Evolutionary conservation across 2,113 vertebrate species (phyloP), one percentile per base, ranked within the genome.

Genomic region (Pavo muticus): DNA sequence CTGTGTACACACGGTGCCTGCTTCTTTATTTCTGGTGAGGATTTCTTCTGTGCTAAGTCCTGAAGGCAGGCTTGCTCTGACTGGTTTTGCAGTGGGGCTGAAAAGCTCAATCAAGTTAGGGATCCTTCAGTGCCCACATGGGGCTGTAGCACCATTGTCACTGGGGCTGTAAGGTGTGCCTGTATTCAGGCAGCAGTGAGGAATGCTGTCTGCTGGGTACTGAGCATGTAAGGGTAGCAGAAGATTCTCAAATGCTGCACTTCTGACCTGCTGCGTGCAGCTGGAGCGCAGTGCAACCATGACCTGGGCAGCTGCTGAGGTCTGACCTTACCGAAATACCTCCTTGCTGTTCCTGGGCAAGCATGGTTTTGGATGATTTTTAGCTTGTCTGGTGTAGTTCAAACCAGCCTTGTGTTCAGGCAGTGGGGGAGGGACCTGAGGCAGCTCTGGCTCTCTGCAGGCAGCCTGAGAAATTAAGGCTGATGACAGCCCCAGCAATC

Each of bases 91-190:
- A 57, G 54, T 30, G 11, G 54, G 54, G 30, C 54, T 57, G 54
- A 19, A 20, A 52, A 25, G 32, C 10, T 57, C 54, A 3, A 19
- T 9, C 10, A 9, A 11, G 30, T 4, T 19, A 9, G 6, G 3
- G 21, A n/a, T 20, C 37, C 59, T 35, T 5, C 0, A 0, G 21
- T 18, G 8, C 37, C n/a, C 25, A 0, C 1, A 2, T 0, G 9
- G 15, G 39, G 1, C 39, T 14, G 39, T 5, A 18, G 47, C 35
- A 3, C 60, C 6, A 1, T 20, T 23, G 30, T 0, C 20, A 1
- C 9, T 7, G 54, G 35, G 60, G 25, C 3, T 10, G 4, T 4
- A 1, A 32, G 0, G 20, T 4, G 16, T 1, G 18, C 75, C 39
- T 11, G 25, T 1, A 9, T 32, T 14, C 42, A 27, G 17, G 39